A percentile compares a stretch with the other conserved stretches of the same genome.
Evolutionary conservation across 2,888 invertebrate species (phyloP).

Genomic region (Nasonia oneida): DNA sequence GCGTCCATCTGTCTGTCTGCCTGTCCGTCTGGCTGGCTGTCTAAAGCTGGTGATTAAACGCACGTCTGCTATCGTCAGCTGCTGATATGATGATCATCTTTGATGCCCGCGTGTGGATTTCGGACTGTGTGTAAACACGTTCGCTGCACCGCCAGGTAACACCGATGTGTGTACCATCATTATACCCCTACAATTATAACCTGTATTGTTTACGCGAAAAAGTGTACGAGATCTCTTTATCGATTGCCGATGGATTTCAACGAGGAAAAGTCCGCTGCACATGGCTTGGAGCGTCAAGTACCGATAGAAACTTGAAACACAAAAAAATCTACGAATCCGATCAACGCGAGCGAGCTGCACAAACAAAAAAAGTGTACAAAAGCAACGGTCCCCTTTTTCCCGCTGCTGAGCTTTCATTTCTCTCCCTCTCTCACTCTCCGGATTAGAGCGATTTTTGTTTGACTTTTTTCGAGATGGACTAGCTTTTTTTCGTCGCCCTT

Average conservation of each 20-base stretch:
- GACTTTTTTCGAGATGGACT: neutral
- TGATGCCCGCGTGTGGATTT: neutral
- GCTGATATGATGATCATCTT: neutral
- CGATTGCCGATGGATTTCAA: no score
- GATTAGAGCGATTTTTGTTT: neutral
- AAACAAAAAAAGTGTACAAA: no score
- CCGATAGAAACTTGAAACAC: neutral
- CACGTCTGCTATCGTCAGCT: slow-evolving; percentile 1
- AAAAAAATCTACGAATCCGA: neutral
- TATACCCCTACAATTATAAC: no score
- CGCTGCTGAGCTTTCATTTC: neutral
- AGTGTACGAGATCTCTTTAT: no score
- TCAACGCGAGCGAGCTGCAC: neutral
- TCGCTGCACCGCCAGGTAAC: no score
- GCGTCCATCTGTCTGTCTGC: neutral
- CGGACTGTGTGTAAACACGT: neutral
- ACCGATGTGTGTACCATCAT: no score
- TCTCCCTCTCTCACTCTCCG: neutral
- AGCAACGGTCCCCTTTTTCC: no score
- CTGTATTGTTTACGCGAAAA: no score
- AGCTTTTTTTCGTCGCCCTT: slow-evolving; percentile 3
- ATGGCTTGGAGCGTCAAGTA: neutral
- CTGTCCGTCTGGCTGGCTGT: neutral
- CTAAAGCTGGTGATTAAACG: slow-evolving; percentile 13
- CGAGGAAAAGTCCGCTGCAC: neutral